Evolutionary conservation across 2,888 invertebrate species (phyloP).

Genomic region (Didymodactylos carnosus): DNA sequence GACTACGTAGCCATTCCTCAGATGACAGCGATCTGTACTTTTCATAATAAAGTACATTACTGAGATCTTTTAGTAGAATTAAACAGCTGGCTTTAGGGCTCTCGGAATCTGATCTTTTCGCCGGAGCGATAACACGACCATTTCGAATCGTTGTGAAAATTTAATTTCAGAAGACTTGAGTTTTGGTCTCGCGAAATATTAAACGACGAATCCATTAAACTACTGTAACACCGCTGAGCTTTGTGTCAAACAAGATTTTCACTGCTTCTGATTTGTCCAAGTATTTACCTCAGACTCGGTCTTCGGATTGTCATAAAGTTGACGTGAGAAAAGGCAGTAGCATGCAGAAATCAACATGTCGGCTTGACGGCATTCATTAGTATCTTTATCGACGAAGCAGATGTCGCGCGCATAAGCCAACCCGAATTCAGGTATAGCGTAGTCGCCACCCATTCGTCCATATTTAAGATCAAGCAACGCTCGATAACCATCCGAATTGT

Average conservation of each 20-base stretch:
- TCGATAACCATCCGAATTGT: background rate
- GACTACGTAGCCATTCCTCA: no score
- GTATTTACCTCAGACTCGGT: background rate
- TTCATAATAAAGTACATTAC: no score
- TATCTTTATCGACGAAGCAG: background rate
- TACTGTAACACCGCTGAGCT: no score
- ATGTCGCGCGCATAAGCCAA: background rate
- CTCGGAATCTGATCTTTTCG: no score
- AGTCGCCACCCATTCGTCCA: background rate
- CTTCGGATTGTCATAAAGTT: background rate
- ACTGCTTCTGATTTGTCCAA: background rate
- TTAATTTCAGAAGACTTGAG: no score
- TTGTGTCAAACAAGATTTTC: background rate
- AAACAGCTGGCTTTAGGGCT: no score
- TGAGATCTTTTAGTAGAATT: no score
- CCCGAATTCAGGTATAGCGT: background rate
- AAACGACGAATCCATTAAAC: no score
- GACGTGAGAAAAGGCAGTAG: background rate
- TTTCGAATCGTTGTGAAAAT: no score
- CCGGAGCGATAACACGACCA: no score
- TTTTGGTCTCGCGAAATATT: no score
- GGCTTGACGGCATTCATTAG: background rate
- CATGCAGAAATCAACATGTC: background rate
- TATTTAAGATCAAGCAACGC: background rate
- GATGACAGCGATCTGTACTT: no score